These are phyloP conservation scores for Brevimyrus niger DNA, from an alignment of 2,113 vertebrate species.

Conservation along the genomic window DNA sequence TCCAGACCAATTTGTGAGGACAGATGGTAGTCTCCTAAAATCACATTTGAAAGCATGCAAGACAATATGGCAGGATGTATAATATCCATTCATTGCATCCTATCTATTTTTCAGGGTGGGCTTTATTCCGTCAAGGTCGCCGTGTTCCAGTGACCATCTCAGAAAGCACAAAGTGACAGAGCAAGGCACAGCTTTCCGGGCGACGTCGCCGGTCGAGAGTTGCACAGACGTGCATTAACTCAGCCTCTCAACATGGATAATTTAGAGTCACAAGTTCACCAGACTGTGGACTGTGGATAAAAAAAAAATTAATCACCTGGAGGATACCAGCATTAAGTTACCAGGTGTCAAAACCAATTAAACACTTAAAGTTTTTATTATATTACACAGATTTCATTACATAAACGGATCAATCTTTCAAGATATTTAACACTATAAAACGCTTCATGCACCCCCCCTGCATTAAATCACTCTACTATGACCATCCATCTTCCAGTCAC, in stretches of 20 bases:
- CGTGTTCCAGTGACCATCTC: not conserved
- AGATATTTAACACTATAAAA: not conserved
- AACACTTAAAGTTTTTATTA: not conserved
- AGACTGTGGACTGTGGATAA: not conserved
- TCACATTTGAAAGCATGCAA: not conserved
- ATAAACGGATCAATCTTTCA: constrained; percentile 1
- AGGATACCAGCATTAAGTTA: not conserved
- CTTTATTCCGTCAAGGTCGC: not conserved
- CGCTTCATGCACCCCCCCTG: not conserved
- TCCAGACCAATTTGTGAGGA: not conserved
- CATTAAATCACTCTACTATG: not conserved
- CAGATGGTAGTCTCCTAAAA: not conserved
- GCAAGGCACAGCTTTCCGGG: not conserved
- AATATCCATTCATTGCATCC: not conserved
- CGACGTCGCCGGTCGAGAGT: not conserved
- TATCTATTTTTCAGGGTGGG: not conserved
- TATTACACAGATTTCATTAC: not conserved
- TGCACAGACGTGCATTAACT: not conserved
- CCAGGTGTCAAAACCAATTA: not conserved
- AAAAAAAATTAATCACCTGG: not conserved
- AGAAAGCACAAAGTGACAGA: not conserved
- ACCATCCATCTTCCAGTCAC: not conserved
- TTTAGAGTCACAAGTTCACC: not conserved
- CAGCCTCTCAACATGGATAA: not conserved
- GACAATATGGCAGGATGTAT: not conserved